Evolutionary conservation across 2,113 vertebrate species (phyloP).

Genomic region (Brachionichthys hirsutus): DNA sequence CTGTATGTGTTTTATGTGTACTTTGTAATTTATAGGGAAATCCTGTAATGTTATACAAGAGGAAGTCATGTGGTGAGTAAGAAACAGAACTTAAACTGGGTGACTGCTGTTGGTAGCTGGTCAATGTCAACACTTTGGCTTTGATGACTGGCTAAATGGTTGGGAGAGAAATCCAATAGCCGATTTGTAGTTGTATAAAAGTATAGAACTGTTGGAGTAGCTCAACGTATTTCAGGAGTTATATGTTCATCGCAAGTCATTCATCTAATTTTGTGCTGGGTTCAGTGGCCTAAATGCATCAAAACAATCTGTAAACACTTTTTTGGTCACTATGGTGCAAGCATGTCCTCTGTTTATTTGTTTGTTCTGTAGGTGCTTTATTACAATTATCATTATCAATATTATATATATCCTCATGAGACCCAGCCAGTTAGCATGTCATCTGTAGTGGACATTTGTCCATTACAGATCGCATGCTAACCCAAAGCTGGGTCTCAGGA

Average conservation of each 20-base stretch:
- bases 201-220: conserved; percentile 23
- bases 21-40: conserved; percentile 15
- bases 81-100: conserved; percentile 7
- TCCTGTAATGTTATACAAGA: conserved; percentile 6
- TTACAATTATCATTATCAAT: no score
- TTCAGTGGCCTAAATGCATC: neutral
- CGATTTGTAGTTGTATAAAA: conserved; percentile 19
- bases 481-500: no score
- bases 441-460: no score
- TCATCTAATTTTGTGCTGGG: conserved; percentile 7
- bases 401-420: no score
- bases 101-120: neutral
- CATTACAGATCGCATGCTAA: no score
- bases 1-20: conserved; percentile 32
- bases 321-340: neutral
- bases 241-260: conserved; percentile 11
- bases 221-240: conserved; percentile 27
- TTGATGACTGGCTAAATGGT: neutral
- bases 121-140: neutral
- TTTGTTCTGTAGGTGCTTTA: conserved; percentile 42
- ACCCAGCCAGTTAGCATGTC: no score
- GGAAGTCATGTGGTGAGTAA: conserved; percentile 32
- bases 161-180: neutral
- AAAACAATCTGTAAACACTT: neutral
- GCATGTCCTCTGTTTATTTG: no score